Conservation (phyloP, 35 echinoderm and acorn worm genomes). For the Ophioderma brevispina region DNA sequence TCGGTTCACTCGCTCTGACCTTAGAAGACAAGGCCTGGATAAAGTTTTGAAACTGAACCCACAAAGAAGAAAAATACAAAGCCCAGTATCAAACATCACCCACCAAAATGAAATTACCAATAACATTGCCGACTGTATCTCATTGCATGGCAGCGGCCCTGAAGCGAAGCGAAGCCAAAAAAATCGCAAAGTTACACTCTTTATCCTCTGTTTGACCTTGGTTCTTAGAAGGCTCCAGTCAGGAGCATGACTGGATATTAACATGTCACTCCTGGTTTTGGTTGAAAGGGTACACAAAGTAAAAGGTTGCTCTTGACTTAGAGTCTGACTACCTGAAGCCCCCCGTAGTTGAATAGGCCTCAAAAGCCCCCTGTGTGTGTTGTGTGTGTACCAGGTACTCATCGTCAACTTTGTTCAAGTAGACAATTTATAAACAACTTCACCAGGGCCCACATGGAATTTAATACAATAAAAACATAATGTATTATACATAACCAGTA, state of each 20-base stretch:
- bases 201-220: too few relatives aligned
- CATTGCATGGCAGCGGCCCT: too few relatives aligned
- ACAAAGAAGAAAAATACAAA: background rate
- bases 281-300: background rate
- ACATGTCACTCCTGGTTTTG: background rate
- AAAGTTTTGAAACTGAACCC: background rate
- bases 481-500: too few relatives aligned
- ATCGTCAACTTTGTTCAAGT: too few relatives aligned
- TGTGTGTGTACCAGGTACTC: too few relatives aligned
- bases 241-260: background rate
- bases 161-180: background rate
- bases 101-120: constrained; percentile 1
- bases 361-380: too few relatives aligned
- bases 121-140: background rate
- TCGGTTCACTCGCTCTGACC: background rate
- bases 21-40: background rate
- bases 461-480: too few relatives aligned
- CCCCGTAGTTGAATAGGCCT: too few relatives aligned
- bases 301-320: background rate
- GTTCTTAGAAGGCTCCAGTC: background rate
- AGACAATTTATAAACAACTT: too few relatives aligned
- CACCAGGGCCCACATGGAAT: too few relatives aligned
- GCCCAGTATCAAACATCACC: background rate
- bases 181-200: background rate
- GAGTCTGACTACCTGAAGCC: too few relatives aligned